phyloP scores from a whole-genome alignment of 2,888 invertebrate species.

The Lobophora halterata region DNA sequence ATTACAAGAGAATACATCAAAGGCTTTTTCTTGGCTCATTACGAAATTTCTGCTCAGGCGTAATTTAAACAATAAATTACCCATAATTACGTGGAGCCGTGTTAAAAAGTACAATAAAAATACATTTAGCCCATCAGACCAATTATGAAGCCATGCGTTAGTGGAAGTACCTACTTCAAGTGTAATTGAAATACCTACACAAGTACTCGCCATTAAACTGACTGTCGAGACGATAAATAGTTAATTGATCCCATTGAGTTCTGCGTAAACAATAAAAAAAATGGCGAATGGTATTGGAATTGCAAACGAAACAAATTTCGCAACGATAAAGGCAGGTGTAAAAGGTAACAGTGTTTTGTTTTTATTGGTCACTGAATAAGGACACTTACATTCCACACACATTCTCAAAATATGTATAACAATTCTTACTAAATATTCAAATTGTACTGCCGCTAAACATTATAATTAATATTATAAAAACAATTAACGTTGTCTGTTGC shows the following conservation, averaged over 20 bases:
- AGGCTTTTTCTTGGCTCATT: constrained; percentile 19
- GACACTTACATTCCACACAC: background rate
- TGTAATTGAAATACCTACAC: constrained; percentile 51
- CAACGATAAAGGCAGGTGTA: constrained; percentile 21
- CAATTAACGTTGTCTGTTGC: too few species aligned
- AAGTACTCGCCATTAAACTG: constrained; percentile 37
- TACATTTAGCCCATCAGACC: constrained; percentile 8
- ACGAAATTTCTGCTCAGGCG: constrained; percentile 15
- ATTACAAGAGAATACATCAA: constrained; percentile 9
- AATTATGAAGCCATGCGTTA: constrained; percentile 24
- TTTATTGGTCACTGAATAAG: constrained; percentile 2
- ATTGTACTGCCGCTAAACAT: too few species aligned
- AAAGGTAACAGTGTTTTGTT: constrained; percentile 1
- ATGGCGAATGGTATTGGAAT: constrained; percentile 24
- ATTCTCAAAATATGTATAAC: too few species aligned
- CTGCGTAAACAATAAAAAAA: constrained; percentile 40
- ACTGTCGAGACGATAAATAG: constrained; percentile 37
- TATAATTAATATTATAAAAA: too few species aligned
- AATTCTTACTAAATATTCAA: too few species aligned
- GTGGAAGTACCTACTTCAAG: constrained; percentile 18
- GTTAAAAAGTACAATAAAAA: constrained; percentile 21
- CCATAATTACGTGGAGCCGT: constrained; percentile 13
- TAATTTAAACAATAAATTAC: constrained; percentile 23
- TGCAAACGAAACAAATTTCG: constrained; percentile 15
- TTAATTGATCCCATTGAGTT: constrained; percentile 37